Percentiles rank a stretch among this genome's conserved stretches.
Conservation (phyloP, 2,888 invertebrate species). For the Saturnia japonica region DNA sequence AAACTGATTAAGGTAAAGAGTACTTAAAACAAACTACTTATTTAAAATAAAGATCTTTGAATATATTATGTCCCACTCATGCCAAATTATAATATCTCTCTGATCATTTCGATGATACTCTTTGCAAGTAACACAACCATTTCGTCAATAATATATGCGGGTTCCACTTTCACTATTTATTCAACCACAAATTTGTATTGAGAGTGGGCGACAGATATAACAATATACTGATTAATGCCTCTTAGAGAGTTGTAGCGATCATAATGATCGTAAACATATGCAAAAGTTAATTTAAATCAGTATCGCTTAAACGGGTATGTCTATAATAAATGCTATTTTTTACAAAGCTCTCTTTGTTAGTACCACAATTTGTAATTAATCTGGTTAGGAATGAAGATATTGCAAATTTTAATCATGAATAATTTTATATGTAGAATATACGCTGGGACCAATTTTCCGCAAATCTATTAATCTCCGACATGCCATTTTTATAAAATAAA, state of each 20-base stretch:
- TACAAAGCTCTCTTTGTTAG: too few species aligned
- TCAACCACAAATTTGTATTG: conserved; percentile 54
- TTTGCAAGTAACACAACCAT: conserved; percentile 40
- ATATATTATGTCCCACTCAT: not conserved
- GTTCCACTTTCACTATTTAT: conserved; percentile 63
- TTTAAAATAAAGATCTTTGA: not conserved
- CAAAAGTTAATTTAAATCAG: not conserved
- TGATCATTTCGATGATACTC: not conserved
- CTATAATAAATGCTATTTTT: not conserved
- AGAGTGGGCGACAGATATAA: conserved; percentile 60
- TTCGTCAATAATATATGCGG: conserved; percentile 40
- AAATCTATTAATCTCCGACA: not conserved
- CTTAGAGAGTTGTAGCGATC: conserved; percentile 8
- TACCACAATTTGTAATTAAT: too few species aligned
- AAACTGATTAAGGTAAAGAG: not conserved
- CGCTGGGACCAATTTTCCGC: not conserved
- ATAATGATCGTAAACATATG: not conserved
- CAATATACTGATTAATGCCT: conserved; percentile 51
- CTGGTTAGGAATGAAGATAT: too few species aligned
- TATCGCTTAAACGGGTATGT: not conserved
- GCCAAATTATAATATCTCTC: not conserved
- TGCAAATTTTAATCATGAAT: too few species aligned
- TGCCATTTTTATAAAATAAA: not conserved
- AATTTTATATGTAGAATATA: not conserved
- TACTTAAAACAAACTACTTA: not conserved